phyloP scores from a whole-genome alignment of 1,140 invertebrate genomes.

The Nasonia vitripennis region DNA sequence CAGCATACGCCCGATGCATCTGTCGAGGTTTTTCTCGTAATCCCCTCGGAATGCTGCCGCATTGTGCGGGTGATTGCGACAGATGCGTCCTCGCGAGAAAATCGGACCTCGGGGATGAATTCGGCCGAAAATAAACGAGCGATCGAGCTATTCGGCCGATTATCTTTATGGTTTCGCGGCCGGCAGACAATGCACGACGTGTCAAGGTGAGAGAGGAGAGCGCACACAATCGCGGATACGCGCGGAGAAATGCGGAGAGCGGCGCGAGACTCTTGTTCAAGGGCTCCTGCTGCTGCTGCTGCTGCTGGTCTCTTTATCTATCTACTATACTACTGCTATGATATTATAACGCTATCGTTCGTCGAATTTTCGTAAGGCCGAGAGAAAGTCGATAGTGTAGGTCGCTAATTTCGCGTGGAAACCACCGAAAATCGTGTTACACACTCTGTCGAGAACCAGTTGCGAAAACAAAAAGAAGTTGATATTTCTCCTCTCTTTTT shows the following conservation, averaged over 20 bases:
- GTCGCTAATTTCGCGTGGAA: background rate
- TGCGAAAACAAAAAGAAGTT: background rate
- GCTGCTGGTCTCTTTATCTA: background rate
- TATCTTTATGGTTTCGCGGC: background rate
- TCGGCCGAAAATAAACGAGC: background rate
- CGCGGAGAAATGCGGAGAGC: conserved; percentile 13
- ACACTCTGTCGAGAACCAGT: background rate
- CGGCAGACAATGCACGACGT: conserved; percentile 44
- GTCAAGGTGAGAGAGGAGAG: conserved; percentile 48
- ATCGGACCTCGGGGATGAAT: background rate
- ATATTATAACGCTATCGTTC: background rate
- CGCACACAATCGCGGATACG: background rate
- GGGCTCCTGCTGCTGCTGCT: background rate
- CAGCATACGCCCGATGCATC: background rate
- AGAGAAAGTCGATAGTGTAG: background rate
- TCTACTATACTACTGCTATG: no score
- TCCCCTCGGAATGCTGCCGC: no score
- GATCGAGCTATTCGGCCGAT: background rate
- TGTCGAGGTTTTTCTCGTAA: background rate
- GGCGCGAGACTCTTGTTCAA: conserved; percentile 37
- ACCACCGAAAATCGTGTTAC: background rate
- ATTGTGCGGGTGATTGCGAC: background rate
- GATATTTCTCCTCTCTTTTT: background rate
- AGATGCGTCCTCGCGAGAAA: background rate
- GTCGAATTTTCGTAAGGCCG: background rate